phyloP scores from a whole-genome alignment of 2,113 vertebrate genomes.

The Vanacampus margaritifer region DNA sequence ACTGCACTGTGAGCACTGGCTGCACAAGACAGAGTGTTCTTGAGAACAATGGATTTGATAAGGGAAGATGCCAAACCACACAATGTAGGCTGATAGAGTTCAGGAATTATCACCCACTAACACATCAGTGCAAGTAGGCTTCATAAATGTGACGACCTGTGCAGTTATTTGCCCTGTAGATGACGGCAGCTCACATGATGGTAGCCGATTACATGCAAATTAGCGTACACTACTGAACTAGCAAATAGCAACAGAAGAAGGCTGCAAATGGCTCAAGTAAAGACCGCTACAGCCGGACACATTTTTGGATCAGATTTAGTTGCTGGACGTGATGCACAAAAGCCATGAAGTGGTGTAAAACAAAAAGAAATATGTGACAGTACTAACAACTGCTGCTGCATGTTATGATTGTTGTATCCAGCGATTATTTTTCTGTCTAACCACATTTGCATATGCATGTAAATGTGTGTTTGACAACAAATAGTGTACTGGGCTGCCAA shows the following conservation, averaged over 20 bases:
- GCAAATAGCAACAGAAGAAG: not conserved
- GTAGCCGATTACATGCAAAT: slow-evolving; percentile 11
- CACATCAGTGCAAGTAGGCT: slow-evolving; percentile 12
- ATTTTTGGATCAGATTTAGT: no score
- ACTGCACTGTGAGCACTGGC: slow-evolving; percentile 2
- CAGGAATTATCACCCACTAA: slow-evolving; percentile 15
- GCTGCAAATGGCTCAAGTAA: not conserved
- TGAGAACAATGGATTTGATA: slow-evolving; percentile 7
- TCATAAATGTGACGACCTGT: slow-evolving; percentile 28
- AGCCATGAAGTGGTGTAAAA: no score
- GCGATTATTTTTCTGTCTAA: no score
- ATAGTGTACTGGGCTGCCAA: no score
- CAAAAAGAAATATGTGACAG: no score
- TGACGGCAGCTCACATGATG: slow-evolving; percentile 7
- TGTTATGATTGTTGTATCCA: no score
- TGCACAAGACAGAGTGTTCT: slow-evolving; percentile 20
- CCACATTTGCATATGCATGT: no score
- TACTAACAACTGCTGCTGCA: no score
- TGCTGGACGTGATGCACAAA: no score
- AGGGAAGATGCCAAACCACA: slow-evolving; percentile 1
- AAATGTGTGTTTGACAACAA: no score
- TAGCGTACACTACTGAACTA: slow-evolving; percentile 3
- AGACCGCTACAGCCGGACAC: not conserved
- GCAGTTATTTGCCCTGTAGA: slow-evolving; percentile 25
- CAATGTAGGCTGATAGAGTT: not conserved